These are phyloP conservation scores for Ophion costatus DNA, from an alignment of 2,888 invertebrate genomes.

Conservation along the genomic window DNA sequence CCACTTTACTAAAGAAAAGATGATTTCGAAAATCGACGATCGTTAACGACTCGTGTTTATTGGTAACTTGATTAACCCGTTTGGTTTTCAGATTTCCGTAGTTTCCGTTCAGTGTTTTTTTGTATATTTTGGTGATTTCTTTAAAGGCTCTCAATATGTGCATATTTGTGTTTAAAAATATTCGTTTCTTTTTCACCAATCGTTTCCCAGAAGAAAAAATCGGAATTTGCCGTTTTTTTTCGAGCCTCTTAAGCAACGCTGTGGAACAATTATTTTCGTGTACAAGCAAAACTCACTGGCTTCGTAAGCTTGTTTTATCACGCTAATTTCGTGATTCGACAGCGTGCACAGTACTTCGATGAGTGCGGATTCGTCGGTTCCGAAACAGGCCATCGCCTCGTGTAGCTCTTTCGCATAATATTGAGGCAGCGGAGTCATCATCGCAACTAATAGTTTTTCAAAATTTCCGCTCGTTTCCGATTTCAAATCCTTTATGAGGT, in stretches of 20 bases:
- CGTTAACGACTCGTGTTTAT: too few species aligned
- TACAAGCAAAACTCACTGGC: slow-evolving; percentile 79
- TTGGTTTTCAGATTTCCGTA: too few species aligned
- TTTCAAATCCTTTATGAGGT: slow-evolving; percentile 85
- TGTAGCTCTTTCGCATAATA: slow-evolving; percentile 86
- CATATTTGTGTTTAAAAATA: too few species aligned
- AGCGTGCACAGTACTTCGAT: slow-evolving; percentile 87
- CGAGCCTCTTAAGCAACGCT: not conserved
- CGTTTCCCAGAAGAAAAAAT: too few species aligned
- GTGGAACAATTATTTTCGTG: not conserved
- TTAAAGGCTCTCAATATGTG: too few species aligned
- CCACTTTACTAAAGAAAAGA: too few species aligned
- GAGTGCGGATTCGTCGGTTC: slow-evolving; percentile 85
- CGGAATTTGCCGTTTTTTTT: too few species aligned
- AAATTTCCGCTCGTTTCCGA: slow-evolving; percentile 86
- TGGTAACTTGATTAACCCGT: too few species aligned
- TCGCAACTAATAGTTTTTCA: slow-evolving; percentile 85
- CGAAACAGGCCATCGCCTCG: slow-evolving; percentile 86
- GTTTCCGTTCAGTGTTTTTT: too few species aligned
- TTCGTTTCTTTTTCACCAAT: too few species aligned
- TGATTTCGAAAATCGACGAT: too few species aligned
- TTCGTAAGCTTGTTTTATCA: slow-evolving; percentile 84
- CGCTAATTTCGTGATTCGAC: slow-evolving; percentile 85
- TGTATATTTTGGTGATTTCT: too few species aligned
- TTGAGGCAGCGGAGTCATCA: slow-evolving; percentile 86